Evolutionary conservation across 2,113 vertebrate species (phyloP), one percentile per base, ranked within the genome.

Genomic region (Podarcis muralis): DNA sequence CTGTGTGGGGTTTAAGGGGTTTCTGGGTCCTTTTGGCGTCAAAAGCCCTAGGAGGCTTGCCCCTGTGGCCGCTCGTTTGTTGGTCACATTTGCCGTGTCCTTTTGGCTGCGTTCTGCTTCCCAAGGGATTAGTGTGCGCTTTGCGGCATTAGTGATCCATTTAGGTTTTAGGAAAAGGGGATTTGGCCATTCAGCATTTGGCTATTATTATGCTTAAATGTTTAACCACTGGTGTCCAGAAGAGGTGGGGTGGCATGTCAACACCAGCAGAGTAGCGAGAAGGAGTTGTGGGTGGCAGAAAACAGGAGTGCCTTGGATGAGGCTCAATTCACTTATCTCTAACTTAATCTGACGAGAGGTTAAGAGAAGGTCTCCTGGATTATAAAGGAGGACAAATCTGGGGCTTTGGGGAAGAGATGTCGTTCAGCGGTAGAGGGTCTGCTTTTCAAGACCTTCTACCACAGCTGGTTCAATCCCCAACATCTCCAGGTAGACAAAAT

Each of bases 141-240:
- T 68, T 48, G 93, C 90, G 80, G 95, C 91, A 95, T 95, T 96
- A 95, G 90, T 81, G 83, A 81, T 92, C 95, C 95, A 96, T 95
- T 96, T 96, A 94, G 95, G 93, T 84, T 95, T 96, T 95, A 95
- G 90, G 93, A 69, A 69, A 88, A 83, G 40, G 91, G 91, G 95
- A 96, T 96, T 96, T 95, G 90, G 32, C 59, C 84, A 80, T 88
- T 91, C 72, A 75, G 85, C 94, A 92, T 94, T 92, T 32, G 87
- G 80, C 78, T 90, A 93, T 94, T 93, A 69, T 78, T 93, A 92
- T 93, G 91, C 92, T 72, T 62, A 87, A 93, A 89, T 88, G 91
- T 94, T 95, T 94, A 95, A 93, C 90, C 91, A 87, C 91, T 92
- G 92, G 74, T 90, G 92, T 59, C 87, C 90, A 85, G 78, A 32